phyloP scores from a whole-genome alignment of 2,888 invertebrate species.

The Callyntrura sp. region DNA sequence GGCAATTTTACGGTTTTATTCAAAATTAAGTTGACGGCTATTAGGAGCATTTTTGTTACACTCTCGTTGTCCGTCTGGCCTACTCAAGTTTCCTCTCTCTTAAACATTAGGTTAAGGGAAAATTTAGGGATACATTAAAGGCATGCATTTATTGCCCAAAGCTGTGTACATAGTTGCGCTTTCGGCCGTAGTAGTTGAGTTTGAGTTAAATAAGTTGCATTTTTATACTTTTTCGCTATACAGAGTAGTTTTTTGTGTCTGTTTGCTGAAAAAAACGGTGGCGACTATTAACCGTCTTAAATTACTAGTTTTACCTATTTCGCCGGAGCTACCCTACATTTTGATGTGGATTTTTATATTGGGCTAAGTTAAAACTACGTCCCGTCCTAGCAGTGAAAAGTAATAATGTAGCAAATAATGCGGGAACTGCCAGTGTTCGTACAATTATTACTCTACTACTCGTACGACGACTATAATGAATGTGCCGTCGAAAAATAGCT shows the following conservation, averaged over 20 bases:
- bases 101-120: constrained; percentile 18
- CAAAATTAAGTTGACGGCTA: neutral
- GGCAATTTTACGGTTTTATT: constrained; percentile 11
- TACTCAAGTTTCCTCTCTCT: neutral
- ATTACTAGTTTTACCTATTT: constrained; percentile 58
- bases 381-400: neutral
- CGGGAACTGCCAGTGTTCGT: neutral
- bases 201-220: too few relatives aligned
- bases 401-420: constrained; percentile 28
- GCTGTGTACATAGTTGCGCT: neutral
- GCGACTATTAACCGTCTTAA: constrained; percentile 54
- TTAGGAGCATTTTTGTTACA: neutral
- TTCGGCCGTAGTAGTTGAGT: too few relatives aligned
- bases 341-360: neutral
- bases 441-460: neutral
- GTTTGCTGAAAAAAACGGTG: constrained; percentile 37
- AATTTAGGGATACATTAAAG: neutral
- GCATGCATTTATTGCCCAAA: neutral
- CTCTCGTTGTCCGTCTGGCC: neutral
- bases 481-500: neutral
- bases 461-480: neutral
- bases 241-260: neutral
- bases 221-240: neutral
- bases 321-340: constrained; percentile 20
- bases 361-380: neutral